Conservation (phyloP, 1,140 invertebrate species). For the Drosophila obscura region DNA sequence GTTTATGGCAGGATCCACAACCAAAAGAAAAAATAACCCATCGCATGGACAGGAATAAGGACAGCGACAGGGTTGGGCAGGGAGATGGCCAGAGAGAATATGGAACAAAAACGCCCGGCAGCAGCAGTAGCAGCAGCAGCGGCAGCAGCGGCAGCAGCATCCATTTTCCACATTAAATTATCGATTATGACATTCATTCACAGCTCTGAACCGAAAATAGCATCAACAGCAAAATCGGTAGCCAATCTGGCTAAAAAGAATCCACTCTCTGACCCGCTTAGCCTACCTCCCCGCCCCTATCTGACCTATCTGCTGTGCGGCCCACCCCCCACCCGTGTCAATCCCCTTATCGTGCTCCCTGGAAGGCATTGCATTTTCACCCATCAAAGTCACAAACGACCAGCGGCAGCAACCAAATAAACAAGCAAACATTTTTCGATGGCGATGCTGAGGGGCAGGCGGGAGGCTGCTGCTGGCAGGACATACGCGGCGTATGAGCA, state of each 20-base stretch:
- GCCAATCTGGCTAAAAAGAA: conserved; percentile 48
- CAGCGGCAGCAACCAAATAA: conserved; percentile 53
- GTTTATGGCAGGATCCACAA: conserved; percentile 57
- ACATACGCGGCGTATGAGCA: conserved; percentile 41
- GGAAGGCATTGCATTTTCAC: conserved; percentile 36
- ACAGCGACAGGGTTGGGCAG: background rate
- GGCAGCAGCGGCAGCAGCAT: conserved; percentile 10
- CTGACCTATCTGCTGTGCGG: no score
- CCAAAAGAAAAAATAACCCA: conserved; percentile 14
- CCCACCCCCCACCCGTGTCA: conserved; percentile 12
- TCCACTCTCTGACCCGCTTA: background rate
- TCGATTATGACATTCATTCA: conserved; percentile 82
- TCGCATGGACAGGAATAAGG: conserved; percentile 7
- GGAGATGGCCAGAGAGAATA: background rate
- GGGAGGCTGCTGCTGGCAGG: conserved; percentile 2
- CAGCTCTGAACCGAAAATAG: conserved; percentile 69
- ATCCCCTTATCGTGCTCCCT: no score
- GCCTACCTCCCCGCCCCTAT: background rate
- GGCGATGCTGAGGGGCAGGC: background rate
- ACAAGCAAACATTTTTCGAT: conserved; percentile 48
- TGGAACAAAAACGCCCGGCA: conserved; percentile 7
- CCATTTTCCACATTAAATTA: conserved; percentile 81
- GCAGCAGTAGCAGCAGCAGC: conserved; percentile 10
- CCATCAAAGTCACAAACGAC: conserved; percentile 63
- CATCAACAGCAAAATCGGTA: conserved; percentile 52